Conservation (phyloP, 1,140 invertebrate genomes). For the Oppia nitens region DNA sequence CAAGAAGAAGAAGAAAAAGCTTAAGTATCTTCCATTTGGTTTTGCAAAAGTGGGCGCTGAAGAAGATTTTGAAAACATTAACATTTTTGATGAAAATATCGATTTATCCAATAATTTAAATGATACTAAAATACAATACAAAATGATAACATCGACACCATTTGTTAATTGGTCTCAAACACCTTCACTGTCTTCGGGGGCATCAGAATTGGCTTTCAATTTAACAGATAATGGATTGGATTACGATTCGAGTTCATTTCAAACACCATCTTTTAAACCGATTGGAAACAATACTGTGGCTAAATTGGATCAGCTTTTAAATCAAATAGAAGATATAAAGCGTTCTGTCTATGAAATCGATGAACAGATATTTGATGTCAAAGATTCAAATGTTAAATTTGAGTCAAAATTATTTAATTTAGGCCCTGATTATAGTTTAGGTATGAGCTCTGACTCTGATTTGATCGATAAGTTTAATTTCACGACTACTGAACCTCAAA, state of each 20-base stretch:
- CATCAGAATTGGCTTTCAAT: background rate
- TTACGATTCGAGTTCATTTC: background rate
- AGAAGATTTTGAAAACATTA: background rate
- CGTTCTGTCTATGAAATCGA: conserved; percentile 11
- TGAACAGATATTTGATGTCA: background rate
- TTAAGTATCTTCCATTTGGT: background rate
- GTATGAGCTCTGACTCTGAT: background rate
- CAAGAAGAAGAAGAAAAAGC: conserved; percentile 3
- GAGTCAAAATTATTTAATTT: background rate
- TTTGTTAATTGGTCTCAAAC: background rate
- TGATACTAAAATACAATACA: background rate
- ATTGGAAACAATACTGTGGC: conserved; percentile 4
- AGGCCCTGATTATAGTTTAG: background rate
- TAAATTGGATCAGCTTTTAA: conserved; percentile 6
- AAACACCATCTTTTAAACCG: background rate
- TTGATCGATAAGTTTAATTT: background rate
- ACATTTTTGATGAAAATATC: background rate
- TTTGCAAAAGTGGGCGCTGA: background rate
- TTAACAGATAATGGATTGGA: background rate
- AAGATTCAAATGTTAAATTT: background rate
- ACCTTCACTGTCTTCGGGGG: background rate
- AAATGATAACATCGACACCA: background rate
- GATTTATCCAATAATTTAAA: background rate
- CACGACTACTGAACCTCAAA: background rate
- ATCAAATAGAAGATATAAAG: conserved; percentile 15